Evolutionary conservation across 2,113 vertebrate species (phyloP).

Genomic region (Electrona antarctica): DNA sequence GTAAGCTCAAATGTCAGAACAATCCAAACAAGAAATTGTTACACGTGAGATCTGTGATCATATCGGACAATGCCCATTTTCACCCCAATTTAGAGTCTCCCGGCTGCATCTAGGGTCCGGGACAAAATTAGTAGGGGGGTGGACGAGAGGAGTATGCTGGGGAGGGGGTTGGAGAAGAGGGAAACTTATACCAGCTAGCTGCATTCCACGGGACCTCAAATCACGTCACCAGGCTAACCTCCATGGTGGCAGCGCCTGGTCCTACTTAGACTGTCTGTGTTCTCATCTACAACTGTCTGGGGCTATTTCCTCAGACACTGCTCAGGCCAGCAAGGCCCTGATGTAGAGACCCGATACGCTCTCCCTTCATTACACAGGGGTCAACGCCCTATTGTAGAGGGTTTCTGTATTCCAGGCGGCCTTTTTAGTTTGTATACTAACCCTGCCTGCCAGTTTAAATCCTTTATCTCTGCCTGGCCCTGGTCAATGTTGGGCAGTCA

Average conservation of each 20-base stretch:
- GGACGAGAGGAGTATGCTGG: background rate
- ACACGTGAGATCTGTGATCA: background rate
- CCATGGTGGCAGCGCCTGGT: conserved; percentile 9
- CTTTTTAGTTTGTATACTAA: too few species aligned
- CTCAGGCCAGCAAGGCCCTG: conserved; percentile 1
- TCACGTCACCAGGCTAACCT: conserved; percentile 27
- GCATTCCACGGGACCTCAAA: conserved; percentile 37
- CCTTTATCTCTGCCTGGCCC: conserved; percentile 8
- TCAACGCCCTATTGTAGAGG: too few species aligned
- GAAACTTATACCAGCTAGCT: conserved; percentile 3
- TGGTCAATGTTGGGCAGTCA: too few species aligned
- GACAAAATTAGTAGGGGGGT: conserved; percentile 13
- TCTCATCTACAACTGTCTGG: background rate
- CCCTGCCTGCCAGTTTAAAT: conserved; percentile 1
- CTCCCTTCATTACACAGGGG: background rate
- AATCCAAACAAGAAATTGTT: conserved; percentile 10
- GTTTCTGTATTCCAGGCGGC: too few species aligned
- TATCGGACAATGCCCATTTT: background rate
- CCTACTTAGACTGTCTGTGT: conserved; percentile 3
- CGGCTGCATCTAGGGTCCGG: background rate
- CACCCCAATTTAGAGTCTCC: background rate
- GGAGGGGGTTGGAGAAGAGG: background rate
- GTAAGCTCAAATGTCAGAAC: conserved; percentile 18
- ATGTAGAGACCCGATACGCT: background rate
- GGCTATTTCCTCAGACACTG: conserved; percentile 9